phyloP scores from a whole-genome alignment of 2,888 invertebrate genomes.

The Ormyrus nitidulus region DNA sequence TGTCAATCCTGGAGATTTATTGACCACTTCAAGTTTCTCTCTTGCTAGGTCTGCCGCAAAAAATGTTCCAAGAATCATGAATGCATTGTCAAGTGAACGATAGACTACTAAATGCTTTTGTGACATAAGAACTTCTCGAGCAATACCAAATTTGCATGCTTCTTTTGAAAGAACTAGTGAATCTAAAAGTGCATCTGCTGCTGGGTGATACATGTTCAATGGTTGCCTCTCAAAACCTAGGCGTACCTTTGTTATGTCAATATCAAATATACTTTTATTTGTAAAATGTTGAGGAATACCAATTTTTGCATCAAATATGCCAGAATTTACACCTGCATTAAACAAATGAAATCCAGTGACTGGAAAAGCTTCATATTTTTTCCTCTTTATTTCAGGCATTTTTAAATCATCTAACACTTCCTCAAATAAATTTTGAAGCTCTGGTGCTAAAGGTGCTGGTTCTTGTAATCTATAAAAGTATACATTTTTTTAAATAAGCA shows the following conservation, averaged over 20 bases:
- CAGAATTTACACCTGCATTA: slow-evolving; percentile 79
- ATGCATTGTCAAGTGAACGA: slow-evolving; percentile 66
- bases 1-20: slow-evolving; percentile 77
- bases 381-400: slow-evolving; percentile 76
- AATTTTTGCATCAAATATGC: slow-evolving; percentile 80
- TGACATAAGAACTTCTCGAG: slow-evolving; percentile 83
- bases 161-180: slow-evolving; percentile 85
- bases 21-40: slow-evolving; percentile 79
- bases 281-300: slow-evolving; percentile 86
- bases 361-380: slow-evolving; percentile 81
- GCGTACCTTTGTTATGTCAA: slow-evolving; percentile 79
- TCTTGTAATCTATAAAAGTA: slow-evolving; percentile 77
- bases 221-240: slow-evolving; percentile 77
- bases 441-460: slow-evolving; percentile 77
- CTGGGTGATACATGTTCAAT: slow-evolving; percentile 82
- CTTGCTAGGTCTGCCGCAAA: slow-evolving; percentile 75
- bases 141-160: slow-evolving; percentile 88
- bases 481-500: background rate
- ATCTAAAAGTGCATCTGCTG: slow-evolving; percentile 80
- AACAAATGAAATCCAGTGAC: slow-evolving; percentile 85
- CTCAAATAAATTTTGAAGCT: slow-evolving; percentile 77
- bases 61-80: slow-evolving; percentile 3
- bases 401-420: slow-evolving; percentile 80
- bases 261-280: slow-evolving; percentile 78
- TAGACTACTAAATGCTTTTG: slow-evolving; percentile 79